phyloP scores from a whole-genome alignment of 2,113 vertebrate species.

The Mystacornis crossleyi region DNA sequence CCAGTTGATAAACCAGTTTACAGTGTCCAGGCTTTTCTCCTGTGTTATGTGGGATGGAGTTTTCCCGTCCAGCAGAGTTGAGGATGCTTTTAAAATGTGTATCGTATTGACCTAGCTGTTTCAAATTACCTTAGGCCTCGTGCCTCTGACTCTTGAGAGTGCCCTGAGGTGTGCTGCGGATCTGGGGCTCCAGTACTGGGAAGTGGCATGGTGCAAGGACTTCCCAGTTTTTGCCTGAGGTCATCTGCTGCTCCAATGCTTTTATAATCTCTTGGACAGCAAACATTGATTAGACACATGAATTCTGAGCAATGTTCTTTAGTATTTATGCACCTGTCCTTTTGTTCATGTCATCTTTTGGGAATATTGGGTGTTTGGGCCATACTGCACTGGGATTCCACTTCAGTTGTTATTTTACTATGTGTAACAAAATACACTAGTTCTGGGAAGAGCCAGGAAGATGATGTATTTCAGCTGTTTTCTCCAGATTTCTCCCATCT shows the following conservation, averaged over 20 bases:
- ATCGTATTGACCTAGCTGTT: not conserved
- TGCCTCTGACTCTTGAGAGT: not conserved
- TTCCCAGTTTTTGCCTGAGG: not conserved
- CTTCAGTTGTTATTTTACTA: not conserved
- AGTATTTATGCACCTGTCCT: not conserved
- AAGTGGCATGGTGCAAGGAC: not conserved
- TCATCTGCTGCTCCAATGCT: not conserved
- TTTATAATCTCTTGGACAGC: not conserved
- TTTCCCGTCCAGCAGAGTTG: not conserved
- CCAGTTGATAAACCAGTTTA: not conserved
- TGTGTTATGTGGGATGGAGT: not conserved
- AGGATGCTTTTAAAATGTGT: not conserved
- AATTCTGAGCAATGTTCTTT: not conserved
- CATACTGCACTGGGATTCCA: not conserved
- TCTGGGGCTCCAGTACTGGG: not conserved
- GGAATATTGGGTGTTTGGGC: not conserved
- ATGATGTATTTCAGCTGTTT: not conserved
- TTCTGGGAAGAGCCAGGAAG: not conserved
- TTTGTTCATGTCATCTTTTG: not conserved
- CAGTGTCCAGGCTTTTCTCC: not conserved
- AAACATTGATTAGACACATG: accelerated
- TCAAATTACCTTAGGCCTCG: not conserved
- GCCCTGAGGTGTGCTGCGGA: not conserved
- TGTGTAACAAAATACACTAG: not conserved
- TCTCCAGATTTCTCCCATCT: not conserved